Evolutionary conservation across 64 coral and sea anemone species (phyloP), one percentile per base, ranked within the genome.

Genomic region (Acropora yongei): DNA sequence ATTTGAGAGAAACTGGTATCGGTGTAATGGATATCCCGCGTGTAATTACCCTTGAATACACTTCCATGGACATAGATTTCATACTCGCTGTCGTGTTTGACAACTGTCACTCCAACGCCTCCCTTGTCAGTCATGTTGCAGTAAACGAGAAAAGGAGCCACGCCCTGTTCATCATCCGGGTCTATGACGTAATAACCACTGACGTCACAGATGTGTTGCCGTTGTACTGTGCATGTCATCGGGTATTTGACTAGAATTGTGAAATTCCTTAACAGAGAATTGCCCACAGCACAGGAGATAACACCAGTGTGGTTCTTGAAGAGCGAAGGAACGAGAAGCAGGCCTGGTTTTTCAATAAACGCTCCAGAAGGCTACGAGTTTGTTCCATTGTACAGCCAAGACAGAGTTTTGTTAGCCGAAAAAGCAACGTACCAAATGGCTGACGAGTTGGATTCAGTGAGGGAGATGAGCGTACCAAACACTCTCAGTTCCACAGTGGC

Each of bases 81-180:
- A 0, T 11, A 9, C 51, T 89, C 92, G 2, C 92, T 93, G 41
- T 93, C n/a, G 50, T 93, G 92, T 63, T 86, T 83, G 50, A 93
- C 80, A 46, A 89, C 92, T 14, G 92, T 93, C 72, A 93, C 84
- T 41, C 91, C 91, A 51, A 88, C 13, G 0, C 91, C 84, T 0
- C 40, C 48, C 49, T 81, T 80, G 92, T 68, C 79, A 44, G 14
- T 86, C 93, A 94, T 94, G 93, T 94, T 20, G 43, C 87, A 94
- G 80, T 44, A 86, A 39, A 94, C 93, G 1, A 49, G 49, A 49
- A 94, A 84, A 13, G 90, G 44, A 30, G 50, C 18, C 72, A 67
- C 80, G 40, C 78, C 69, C 13, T 46, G 63, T 20, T 45, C 63
- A 77, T 77, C 92, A 11, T 89, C 84, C 6, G 86, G 86, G 68